Percentiles rank a stretch among this genome's conserved stretches.
These are phyloP conservation scores for Pelmatolapia mariae DNA, from an alignment of 2,113 vertebrate species.

Conservation along the genomic window DNA sequence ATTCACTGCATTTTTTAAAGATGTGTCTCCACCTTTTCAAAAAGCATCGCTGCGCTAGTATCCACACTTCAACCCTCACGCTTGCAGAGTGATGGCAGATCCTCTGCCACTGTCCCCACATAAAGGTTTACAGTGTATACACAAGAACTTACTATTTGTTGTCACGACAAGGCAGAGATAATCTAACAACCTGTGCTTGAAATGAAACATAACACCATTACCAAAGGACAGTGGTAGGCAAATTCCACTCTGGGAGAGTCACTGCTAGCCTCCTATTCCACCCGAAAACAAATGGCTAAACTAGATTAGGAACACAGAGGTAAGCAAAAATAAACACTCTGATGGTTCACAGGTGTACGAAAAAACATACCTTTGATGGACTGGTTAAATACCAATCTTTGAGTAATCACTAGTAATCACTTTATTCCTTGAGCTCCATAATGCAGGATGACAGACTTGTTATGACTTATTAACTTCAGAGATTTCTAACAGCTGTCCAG, in stretches of 20 bases:
- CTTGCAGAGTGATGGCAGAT: background rate
- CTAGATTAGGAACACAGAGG: background rate
- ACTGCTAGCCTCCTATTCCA: background rate
- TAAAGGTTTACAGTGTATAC: slow-evolving; percentile 54
- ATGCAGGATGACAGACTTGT: slow-evolving; percentile 13
- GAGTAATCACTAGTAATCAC: background rate
- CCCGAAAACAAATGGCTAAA: slow-evolving; percentile 15
- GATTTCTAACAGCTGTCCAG: background rate
- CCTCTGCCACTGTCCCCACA: background rate
- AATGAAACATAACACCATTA: slow-evolving; percentile 42
- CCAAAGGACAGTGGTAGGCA: slow-evolving; percentile 4
- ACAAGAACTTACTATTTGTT: slow-evolving; percentile 39
- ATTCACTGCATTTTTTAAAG: background rate
- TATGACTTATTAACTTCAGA: background rate
- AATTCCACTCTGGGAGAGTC: background rate
- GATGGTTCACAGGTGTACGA: slow-evolving; percentile 17
- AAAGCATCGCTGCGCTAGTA: background rate
- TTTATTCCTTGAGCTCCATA: background rate
- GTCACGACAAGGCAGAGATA: slow-evolving; percentile 48
- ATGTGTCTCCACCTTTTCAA: background rate
- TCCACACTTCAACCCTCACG: background rate
- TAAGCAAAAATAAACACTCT: slow-evolving; percentile 8
- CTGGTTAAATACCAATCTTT: background rate
- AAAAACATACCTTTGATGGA: background rate
- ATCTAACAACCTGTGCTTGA: slow-evolving; percentile 29